Percentiles rank a stretch among this genome's conserved stretches.
These are phyloP conservation scores for Pseudanteris insignis DNA, from an alignment of 2,888 invertebrate genomes.

Conservation along the genomic window DNA sequence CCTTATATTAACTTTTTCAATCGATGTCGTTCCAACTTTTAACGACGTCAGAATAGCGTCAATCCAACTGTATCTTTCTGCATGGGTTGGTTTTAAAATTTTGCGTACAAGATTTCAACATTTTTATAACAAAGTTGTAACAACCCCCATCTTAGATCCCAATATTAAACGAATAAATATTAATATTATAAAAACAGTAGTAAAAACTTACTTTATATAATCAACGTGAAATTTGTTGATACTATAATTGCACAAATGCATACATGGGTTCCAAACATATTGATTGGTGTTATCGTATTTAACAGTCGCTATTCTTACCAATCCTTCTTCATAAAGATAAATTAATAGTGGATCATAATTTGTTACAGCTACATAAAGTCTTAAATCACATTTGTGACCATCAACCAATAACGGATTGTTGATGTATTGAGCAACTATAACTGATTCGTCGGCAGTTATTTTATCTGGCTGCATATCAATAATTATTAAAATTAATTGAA, in stretches of 20 bases:
- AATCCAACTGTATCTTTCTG: too few species aligned
- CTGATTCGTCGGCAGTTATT: slow-evolving; percentile 89
- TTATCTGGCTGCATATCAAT: slow-evolving; percentile 78
- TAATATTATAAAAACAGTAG: too few species aligned
- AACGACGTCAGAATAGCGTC: too few species aligned
- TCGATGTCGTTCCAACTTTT: too few species aligned
- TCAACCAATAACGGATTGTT: slow-evolving; percentile 87
- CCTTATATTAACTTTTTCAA: too few species aligned
- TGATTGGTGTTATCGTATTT: slow-evolving; percentile 92
- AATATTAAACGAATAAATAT: too few species aligned
- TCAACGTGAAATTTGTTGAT: slow-evolving; percentile 97
- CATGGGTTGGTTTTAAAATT: too few species aligned
- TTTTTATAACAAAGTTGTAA: too few species aligned
- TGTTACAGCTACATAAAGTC: slow-evolving; percentile 93
- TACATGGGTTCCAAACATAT: slow-evolving; percentile 94
- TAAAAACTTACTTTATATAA: slow-evolving; percentile 83
- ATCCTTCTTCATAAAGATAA: slow-evolving; percentile 95
- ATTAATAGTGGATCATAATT: slow-evolving; percentile 93
- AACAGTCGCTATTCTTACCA: slow-evolving; percentile 94
- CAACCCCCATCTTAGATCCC: too few species aligned
- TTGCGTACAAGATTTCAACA: too few species aligned
- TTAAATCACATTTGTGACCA: slow-evolving; percentile 95
- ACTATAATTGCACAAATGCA: slow-evolving; percentile 98
- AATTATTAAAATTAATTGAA: too few species aligned
- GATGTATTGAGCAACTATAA: slow-evolving; percentile 90